phyloP scores from a whole-genome alignment of 2,113 vertebrate genomes.

The Phrynosoma blainvillii region DNA sequence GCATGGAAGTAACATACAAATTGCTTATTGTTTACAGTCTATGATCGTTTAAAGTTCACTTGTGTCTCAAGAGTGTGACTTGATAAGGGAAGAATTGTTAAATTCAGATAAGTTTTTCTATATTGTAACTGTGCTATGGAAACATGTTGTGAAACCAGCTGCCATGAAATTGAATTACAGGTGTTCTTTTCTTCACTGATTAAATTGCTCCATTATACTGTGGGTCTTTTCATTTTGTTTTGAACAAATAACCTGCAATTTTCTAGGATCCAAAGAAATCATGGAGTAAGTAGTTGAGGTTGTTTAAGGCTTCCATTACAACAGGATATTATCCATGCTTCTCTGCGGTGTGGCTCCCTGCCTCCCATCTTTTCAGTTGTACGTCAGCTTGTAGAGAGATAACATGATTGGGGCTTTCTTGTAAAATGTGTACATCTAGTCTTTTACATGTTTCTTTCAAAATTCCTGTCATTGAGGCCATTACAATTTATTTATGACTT shows the following conservation, averaged over 20 bases:
- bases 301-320: slow-evolving; percentile 77
- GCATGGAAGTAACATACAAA: slow-evolving; percentile 42
- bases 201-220: slow-evolving; percentile 77
- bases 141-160: slow-evolving; percentile 75
- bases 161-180: slow-evolving; percentile 84
- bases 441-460: background rate
- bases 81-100: slow-evolving; percentile 53
- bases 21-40: slow-evolving; percentile 49
- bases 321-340: slow-evolving; percentile 75
- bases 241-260: slow-evolving; percentile 80
- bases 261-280: slow-evolving; percentile 68
- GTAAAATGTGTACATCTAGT: slow-evolving; percentile 27
- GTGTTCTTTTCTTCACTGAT: slow-evolving; percentile 72
- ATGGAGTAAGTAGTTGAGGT: slow-evolving; percentile 65
- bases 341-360: slow-evolving; percentile 59
- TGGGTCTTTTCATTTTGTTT: slow-evolving; percentile 74
- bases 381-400: slow-evolving; percentile 57
- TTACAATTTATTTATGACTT: background rate
- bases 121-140: slow-evolving; percentile 60
- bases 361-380: slow-evolving; percentile 41
- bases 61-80: slow-evolving; percentile 51
- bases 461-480: background rate
- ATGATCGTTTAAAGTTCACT: slow-evolving; percentile 57
- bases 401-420: slow-evolving; percentile 44
- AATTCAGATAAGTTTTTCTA: slow-evolving; percentile 53